phyloP scores from a whole-genome alignment of 2,113 vertebrate genomes.

The Macroglossus sobrinus region DNA sequence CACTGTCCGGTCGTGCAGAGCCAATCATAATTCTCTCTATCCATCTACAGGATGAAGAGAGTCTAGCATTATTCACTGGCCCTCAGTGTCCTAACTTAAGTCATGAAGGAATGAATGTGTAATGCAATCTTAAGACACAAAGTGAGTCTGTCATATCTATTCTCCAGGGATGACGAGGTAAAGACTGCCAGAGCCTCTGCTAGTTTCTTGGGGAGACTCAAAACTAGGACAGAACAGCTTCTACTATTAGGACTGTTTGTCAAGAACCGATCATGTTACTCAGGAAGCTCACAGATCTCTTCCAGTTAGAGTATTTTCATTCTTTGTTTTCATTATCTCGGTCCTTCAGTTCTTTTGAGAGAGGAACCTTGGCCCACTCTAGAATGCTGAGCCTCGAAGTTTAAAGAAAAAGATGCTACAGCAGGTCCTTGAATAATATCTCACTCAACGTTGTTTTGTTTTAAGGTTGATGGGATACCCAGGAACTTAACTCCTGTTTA shows the following conservation, averaged over 20 bases:
- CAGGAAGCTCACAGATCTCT: background rate
- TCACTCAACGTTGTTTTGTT: background rate
- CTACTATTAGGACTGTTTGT: background rate
- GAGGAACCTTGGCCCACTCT: background rate
- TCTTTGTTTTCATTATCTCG: background rate
- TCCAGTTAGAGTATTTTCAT: background rate
- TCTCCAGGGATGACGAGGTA: background rate
- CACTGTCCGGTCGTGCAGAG: slow-evolving; percentile 72
- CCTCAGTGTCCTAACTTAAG: background rate
- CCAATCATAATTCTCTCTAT: slow-evolving; percentile 62
- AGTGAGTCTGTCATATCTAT: background rate
- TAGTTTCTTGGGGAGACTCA: background rate
- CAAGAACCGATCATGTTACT: background rate
- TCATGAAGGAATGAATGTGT: background rate
- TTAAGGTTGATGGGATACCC: background rate
- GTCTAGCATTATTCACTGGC: slow-evolving; percentile 41
- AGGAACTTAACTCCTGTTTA: background rate
- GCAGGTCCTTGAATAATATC: background rate
- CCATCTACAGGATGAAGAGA: slow-evolving; percentile 58
- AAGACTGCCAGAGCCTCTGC: background rate
- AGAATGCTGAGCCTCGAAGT: background rate
- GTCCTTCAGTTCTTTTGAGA: background rate
- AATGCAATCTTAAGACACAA: background rate
- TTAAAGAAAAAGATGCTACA: background rate
- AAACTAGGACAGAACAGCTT: background rate